These are phyloP conservation scores for Odontamblyopus lacepedii DNA, from an alignment of 2,797 vertebrate species.

Conservation along the genomic window DNA sequence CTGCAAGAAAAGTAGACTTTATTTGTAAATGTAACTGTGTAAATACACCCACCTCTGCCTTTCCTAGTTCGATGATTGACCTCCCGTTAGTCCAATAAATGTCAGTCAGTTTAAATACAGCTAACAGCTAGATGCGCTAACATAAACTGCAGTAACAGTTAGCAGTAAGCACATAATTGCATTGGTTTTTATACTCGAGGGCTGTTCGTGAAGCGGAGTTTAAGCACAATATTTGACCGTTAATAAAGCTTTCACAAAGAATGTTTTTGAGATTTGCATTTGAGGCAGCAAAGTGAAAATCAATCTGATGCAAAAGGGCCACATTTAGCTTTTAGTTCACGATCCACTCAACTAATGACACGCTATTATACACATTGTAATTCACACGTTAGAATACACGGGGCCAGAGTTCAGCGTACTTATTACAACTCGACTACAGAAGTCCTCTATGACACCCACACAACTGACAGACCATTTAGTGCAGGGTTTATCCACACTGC, in stretches of 20 bases:
- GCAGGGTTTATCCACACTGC: no score
- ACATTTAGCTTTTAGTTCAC: not conserved
- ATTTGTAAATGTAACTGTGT: no score
- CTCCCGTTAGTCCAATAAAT: not conserved
- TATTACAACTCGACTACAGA: no score
- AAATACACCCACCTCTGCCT: not conserved
- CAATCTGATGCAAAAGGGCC: not conserved
- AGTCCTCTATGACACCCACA: no score
- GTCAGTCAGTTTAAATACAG: not conserved
- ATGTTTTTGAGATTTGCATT: not conserved
- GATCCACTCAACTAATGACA: no score
- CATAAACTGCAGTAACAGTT: not conserved
- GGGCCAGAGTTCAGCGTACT: no score
- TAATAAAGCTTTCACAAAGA: not conserved
- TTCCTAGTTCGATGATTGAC: not conserved
- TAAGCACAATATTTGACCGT: not conserved
- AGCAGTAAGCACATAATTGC: not conserved
- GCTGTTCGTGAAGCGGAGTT: not conserved
- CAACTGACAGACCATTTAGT: no score
- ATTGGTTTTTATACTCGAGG: not conserved
- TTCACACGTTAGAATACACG: no score
- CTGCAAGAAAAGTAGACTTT: no score
- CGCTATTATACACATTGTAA: no score
- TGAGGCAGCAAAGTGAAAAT: not conserved
- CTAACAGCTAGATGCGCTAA: not conserved